These are phyloP conservation scores for Eulemur rubriventer DNA, from an alignment of 2,797 vertebrate genomes.

Conservation along the genomic window DNA sequence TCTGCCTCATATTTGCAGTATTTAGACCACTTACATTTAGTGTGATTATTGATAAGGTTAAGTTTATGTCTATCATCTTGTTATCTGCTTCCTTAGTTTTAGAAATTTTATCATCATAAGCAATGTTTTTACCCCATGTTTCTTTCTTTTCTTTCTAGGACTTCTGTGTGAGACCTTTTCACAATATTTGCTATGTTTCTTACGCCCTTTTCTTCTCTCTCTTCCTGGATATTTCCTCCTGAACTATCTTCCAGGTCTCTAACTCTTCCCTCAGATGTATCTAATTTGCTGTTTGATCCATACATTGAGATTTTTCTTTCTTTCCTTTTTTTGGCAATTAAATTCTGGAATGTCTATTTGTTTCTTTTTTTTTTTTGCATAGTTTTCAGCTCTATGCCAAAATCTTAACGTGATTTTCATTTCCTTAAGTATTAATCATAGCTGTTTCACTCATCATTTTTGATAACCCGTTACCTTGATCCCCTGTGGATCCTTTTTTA, in stretches of 20 bases:
- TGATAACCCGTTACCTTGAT: not conserved
- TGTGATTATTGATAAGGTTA: not conserved
- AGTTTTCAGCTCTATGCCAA: not conserved
- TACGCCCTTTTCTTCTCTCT: not conserved
- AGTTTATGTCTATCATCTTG: not conserved
- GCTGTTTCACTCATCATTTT: not conserved
- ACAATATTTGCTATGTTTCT: not conserved
- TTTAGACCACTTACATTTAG: not conserved
- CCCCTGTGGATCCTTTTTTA: not conserved
- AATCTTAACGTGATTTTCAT: not conserved
- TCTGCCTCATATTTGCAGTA: not conserved
- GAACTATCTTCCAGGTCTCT: not conserved
- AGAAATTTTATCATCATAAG: not conserved
- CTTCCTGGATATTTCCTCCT: not conserved
- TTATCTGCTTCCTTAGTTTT: not conserved
- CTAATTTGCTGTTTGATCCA: not conserved
- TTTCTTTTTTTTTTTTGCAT: not conserved
- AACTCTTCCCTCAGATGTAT: not conserved
- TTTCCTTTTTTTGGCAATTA: not conserved
- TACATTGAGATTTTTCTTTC: not conserved
- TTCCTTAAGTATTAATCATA: not conserved
- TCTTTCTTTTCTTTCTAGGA: not conserved
- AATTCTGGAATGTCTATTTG: not conserved
- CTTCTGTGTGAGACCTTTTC: not conserved
- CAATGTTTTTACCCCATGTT: not conserved